Percentiles rank a stretch among this genome's conserved stretches.
These are phyloP conservation scores for Fulica atra DNA, from an alignment of 2,113 vertebrate genomes.

Conservation along the genomic window DNA sequence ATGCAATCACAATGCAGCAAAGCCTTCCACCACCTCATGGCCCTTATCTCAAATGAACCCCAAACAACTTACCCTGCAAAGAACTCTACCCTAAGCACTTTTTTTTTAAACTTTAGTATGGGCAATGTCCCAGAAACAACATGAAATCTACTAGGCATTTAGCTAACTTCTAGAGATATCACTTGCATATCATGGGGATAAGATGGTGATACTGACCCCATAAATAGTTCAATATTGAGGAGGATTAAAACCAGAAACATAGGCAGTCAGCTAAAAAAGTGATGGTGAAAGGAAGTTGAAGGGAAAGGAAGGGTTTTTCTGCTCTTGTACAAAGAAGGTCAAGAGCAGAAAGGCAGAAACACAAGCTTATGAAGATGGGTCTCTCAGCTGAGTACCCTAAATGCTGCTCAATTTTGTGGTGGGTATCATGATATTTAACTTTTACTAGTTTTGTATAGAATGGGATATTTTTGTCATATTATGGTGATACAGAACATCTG, in stretches of 20 bases:
- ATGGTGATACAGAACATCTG: neutral
- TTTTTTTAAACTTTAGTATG: neutral
- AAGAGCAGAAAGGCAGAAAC: neutral
- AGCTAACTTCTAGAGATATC: neutral
- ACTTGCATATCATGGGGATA: neutral
- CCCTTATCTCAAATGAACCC: neutral
- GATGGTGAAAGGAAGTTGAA: neutral
- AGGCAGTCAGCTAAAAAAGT: neutral
- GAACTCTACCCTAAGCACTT: neutral
- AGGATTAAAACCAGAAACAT: neutral
- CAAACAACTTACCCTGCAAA: neutral
- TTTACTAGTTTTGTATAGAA: neutral
- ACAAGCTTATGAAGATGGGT: neutral
- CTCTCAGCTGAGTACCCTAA: neutral
- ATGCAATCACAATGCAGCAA: neutral
- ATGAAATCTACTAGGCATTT: neutral
- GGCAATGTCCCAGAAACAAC: neutral
- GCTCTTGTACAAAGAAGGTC: neutral
- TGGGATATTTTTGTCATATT: neutral
- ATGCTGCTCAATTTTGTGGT: neutral
- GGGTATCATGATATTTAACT: neutral
- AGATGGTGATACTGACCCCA: neutral
- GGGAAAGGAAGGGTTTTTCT: neutral
- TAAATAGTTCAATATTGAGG: neutral
- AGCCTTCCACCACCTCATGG: neutral